These are phyloP conservation scores for Andrena flavipes DNA, from an alignment of 2,888 invertebrate genomes.

Conservation along the genomic window DNA sequence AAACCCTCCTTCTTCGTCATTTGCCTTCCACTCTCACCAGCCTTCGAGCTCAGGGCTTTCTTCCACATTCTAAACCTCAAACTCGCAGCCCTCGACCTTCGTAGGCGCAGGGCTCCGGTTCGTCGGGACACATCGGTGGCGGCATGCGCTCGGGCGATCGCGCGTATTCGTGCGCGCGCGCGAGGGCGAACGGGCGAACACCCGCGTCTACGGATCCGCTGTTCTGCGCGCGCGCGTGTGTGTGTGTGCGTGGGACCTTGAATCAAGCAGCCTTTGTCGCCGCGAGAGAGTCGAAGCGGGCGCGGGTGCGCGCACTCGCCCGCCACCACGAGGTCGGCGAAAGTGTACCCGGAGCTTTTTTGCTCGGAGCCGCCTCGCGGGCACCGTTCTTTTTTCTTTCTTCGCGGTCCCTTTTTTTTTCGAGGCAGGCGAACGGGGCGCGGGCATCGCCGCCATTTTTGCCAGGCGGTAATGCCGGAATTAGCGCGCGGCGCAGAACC, in stretches of 20 bases:
- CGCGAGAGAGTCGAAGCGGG: constrained; percentile 79
- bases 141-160: constrained; percentile 61
- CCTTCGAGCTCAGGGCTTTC: neutral
- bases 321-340: constrained; percentile 84
- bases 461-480: constrained; percentile 68
- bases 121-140: constrained; percentile 53
- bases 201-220: constrained; percentile 5
- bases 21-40: too few relatives aligned
- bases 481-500: constrained; percentile 62
- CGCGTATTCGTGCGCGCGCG: constrained; percentile 60
- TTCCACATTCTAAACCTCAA: too few relatives aligned
- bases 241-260: constrained; percentile 83
- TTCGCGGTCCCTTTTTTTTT: constrained; percentile 66
- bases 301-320: constrained; percentile 69
- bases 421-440: constrained; percentile 44
- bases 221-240: constrained; percentile 6
- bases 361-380: constrained; percentile 72
- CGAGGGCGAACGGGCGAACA: constrained; percentile 26
- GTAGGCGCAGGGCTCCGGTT: constrained; percentile 42
- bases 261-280: constrained; percentile 85
- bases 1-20: too few relatives aligned
- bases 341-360: constrained; percentile 82
- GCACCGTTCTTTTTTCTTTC: constrained; percentile 68
- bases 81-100: too few relatives aligned
- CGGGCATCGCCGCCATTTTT: constrained; percentile 68